Percentiles rank a stretch among this genome's conserved stretches.
phyloP scores from a whole-genome alignment of 2,113 vertebrate species.

The Arenaria interpres region DNA sequence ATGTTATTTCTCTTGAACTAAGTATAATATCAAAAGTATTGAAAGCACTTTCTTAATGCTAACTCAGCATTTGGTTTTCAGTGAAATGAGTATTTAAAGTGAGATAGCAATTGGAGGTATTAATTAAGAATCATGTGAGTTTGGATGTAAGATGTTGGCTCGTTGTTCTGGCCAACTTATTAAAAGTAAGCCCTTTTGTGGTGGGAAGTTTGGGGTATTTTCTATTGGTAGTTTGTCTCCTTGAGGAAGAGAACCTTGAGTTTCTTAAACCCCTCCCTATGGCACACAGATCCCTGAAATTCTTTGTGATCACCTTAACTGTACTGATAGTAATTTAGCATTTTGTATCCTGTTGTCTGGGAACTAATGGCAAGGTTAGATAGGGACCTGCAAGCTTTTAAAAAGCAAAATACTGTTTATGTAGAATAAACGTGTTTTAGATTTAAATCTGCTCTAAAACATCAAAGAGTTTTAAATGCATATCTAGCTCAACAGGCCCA shows the following conservation, averaged over 20 bases:
- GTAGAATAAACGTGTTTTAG: not conserved
- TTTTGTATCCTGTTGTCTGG: not conserved
- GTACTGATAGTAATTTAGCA: not conserved
- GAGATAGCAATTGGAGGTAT: not conserved
- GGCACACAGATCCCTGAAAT: not conserved
- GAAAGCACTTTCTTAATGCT: not conserved
- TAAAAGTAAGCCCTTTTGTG: not conserved
- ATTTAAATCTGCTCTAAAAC: not conserved
- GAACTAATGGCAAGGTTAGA: not conserved
- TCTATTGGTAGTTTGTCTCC: not conserved
- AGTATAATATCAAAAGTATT: not conserved
- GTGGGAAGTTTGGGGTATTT: not conserved
- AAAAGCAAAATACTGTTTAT: not conserved
- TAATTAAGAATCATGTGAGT: not conserved
- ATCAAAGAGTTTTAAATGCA: not conserved
- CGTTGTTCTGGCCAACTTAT: not conserved
- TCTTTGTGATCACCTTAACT: not conserved
- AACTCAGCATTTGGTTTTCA: not conserved
- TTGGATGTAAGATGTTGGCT: not conserved
- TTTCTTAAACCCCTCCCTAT: not conserved
- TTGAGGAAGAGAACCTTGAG: not conserved
- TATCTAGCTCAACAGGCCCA: not conserved
- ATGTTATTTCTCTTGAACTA: not conserved
- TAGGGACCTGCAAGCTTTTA: not conserved
- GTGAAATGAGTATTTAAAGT: not conserved